Evolutionary conservation across 2,113 vertebrate genomes (phyloP).

Genomic region (Cavia porcellus): DNA sequence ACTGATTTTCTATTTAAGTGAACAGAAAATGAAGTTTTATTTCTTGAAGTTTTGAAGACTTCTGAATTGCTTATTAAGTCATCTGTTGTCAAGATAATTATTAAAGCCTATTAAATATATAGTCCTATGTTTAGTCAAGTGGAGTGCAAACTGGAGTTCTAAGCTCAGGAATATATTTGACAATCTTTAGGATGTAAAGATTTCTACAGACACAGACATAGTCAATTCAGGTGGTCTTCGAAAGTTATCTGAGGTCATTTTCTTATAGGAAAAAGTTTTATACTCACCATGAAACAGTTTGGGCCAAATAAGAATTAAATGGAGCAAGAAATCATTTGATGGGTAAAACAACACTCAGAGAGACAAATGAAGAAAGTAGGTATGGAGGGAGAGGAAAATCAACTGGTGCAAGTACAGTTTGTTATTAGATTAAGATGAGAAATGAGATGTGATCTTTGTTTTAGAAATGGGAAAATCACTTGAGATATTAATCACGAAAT

Average conservation of each 20-base stretch:
- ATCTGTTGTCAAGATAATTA: neutral
- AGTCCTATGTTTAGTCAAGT: neutral
- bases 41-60: neutral
- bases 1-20: neutral
- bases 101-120: neutral
- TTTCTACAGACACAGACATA: neutral
- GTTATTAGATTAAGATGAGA: neutral
- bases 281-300: neutral
- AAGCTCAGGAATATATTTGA: neutral
- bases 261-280: neutral
- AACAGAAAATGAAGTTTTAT: neutral
- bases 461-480: neutral
- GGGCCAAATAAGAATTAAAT: neutral
- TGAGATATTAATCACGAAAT: neutral
- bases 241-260: neutral
- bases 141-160: neutral
- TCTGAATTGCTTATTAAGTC: neutral
- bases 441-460: neutral
- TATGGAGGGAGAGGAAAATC: neutral
- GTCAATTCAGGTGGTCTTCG: neutral
- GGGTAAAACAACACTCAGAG: neutral
- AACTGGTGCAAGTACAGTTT: neutral
- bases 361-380: neutral
- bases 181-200: neutral
- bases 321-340: neutral